Base-by-base conservation (phyloP, 1,140 invertebrate genomes). In the Diprion similis region DNA sequence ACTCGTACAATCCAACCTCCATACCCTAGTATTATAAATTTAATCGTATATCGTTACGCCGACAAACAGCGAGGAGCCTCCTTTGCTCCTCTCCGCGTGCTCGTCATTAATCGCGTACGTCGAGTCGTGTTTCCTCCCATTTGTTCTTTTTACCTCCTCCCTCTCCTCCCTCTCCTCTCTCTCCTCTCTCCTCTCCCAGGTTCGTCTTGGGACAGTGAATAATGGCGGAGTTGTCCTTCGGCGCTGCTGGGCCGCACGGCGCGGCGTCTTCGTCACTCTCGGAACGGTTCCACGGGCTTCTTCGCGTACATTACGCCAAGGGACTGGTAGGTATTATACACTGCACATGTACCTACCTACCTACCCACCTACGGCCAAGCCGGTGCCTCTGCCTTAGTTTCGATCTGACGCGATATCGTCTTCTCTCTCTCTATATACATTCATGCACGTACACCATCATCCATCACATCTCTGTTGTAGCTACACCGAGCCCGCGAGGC, bases 161-260 rank as follows among this genome's bases (percentile, higher is more conserved):
- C n/a, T 59, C 51, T 59, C 51, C 51, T 59, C 11, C 9, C n/a
- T 9, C 9, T 59, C 9, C 51, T 10, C 0, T 17, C 9, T 9
- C 51, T 59, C n/a, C 9, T 59, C 8, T 17, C n/a, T 9, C 51
- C n/a, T 59, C n/a, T 17, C n/a, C n/a, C 1, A 4, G 11, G 51
- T 17, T 59, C n/a, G 24, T 37, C 51, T 59, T 15, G n/a, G 51
- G 51, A 17, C 51, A 59, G 3, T 59, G 51, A 59, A 17, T 59
- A 59, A 59, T 59, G 51, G 51, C 51, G 51, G 51, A 59, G 51
- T 15, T 59, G 51, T 59, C 51, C 51, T 59, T 59, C 51, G 51
- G 51, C 15, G 48, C 48, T 51, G 48, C 48, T 51, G 10, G 48
- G 48, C 15, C 10, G 48, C 48, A 15, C n/a, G n/a, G n/a, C 24